phyloP scores from a whole-genome alignment of 1,140 invertebrate genomes.

The Paramacrobiotus metropolitanus region DNA sequence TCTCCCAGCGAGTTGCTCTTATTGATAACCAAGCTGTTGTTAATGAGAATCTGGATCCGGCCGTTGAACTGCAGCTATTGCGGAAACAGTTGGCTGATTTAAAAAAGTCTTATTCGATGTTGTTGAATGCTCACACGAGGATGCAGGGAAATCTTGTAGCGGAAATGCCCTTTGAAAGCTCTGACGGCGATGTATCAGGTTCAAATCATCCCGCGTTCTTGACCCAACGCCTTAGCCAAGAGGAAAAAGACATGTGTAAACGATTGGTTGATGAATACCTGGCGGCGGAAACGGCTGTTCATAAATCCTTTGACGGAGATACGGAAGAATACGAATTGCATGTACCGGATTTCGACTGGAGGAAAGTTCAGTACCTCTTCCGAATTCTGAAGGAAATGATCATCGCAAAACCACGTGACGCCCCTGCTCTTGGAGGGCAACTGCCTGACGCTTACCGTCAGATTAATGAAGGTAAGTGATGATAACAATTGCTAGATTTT shows the following conservation, averaged over 20 bases:
- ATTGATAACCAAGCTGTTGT: slow-evolving; percentile 32
- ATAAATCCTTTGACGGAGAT: neutral
- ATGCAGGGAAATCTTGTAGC: too few relatives aligned
- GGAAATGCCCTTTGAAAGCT: too few relatives aligned
- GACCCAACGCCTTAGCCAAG: slow-evolving; percentile 7
- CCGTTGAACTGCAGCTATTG: slow-evolving; percentile 26
- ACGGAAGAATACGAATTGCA: neutral
- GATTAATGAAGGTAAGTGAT: too few relatives aligned
- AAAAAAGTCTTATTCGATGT: slow-evolving; percentile 18
- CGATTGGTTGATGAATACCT: neutral
- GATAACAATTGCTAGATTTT: too few relatives aligned
- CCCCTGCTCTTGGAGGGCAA: neutral
- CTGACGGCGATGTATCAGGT: too few relatives aligned
- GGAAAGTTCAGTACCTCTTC: neutral
- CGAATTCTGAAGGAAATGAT: neutral
- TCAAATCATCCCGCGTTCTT: too few relatives aligned
- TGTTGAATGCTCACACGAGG: too few relatives aligned
- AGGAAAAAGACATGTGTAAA: neutral
- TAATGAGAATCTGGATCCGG: slow-evolving; percentile 31
- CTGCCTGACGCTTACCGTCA: neutral
- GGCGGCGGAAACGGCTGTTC: neutral
- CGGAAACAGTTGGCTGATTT: slow-evolving; percentile 24
- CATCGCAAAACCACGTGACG: too few relatives aligned
- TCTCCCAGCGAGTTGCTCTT: slow-evolving; percentile 37
- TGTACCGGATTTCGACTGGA: neutral